Evolutionary conservation across 1,140 invertebrate genomes (phyloP), one percentile per base, ranked within the genome.

Genomic region (Cylas formicarius): DNA sequence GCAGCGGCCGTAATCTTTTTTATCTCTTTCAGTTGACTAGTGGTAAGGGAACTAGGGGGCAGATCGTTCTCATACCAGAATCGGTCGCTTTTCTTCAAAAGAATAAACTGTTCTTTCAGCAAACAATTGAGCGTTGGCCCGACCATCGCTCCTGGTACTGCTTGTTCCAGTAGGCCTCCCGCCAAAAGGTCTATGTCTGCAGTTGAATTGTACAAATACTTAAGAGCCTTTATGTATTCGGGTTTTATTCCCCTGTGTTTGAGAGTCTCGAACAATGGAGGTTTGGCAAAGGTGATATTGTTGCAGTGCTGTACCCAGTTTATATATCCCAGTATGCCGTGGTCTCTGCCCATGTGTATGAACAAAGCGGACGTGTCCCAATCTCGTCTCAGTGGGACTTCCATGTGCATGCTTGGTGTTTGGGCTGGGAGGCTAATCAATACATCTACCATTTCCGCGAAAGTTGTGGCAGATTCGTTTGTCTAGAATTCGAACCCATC

Each of bases 41-140:
- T 57, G 5, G 73, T 81, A 47, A 95, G 78, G 5, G 88, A 81
- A 1, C 89, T 90, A 0, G 90, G 90, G 0, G 90, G 88, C 19
- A 94, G 75, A 60, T 95, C 91, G 60, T 95, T 95, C 67, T 96
- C 91, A 56, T 93, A 96, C 90, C 91, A 97, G 58, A 92, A 96
- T 41, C 92, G 75, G 69, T 93, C 89, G 22, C 86, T 84, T 54
- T 82, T 78, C 48, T 86, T 79, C 1, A 89, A 64, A 34, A 82
- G 78, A 19, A 77, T 73, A 54, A 93, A 90, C 59, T 95, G 90
- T 17, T 80, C 61, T 9, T 79, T 81, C 0, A 94, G 57, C 1
- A 95, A 69, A 59, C 90, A 94, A n/a, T 79, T 80, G 29, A 93
- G 81, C 1, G 90, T 94, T 8, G 85, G 81, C 0, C 90, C 90